Percentiles rank a stretch among this genome's conserved stretches.
phyloP scores from a whole-genome alignment of 2,888 invertebrate genomes.

The Pheosia gnoma region DNA sequence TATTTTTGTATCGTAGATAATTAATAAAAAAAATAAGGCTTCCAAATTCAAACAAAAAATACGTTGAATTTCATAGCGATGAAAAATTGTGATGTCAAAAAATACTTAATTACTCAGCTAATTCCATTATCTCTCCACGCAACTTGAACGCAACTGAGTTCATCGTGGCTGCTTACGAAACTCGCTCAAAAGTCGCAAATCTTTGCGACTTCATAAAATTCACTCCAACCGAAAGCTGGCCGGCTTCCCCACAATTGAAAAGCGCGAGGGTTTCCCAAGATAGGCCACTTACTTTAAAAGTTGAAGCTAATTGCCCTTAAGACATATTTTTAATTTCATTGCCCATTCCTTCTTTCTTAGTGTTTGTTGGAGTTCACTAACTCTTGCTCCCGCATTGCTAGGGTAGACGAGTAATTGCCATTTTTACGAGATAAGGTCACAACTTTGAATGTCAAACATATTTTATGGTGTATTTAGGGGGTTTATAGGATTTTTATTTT shows the following conservation, averaged over 20 bases:
- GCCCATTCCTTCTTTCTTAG: conserved; percentile 80
- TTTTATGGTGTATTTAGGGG: conserved; percentile 64
- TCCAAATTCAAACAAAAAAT: not conserved
- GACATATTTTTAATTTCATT: conserved; percentile 86
- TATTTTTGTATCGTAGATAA: too few species aligned
- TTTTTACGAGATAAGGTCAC: conserved; percentile 82
- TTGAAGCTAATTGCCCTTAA: conserved; percentile 85
- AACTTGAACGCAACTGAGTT: conserved; percentile 24
- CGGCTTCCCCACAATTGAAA: conserved; percentile 81
- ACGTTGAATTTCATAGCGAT: not conserved
- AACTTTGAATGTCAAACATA: conserved; percentile 79
- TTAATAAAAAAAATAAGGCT: too few species aligned
- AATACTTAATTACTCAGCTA: conserved; percentile 5
- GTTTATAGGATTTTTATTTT: conserved; percentile 14
- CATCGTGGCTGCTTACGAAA: conserved; percentile 47
- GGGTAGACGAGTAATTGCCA: conserved; percentile 78
- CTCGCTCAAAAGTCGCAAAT: conserved; percentile 70
- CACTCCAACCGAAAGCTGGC: conserved; percentile 71
- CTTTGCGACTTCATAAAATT: conserved; percentile 80
- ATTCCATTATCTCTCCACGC: conserved; percentile 21
- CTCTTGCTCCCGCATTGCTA: conserved; percentile 63
- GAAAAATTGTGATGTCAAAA: conserved; percentile 2
- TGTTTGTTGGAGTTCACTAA: conserved; percentile 76
- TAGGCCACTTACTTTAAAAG: conserved; percentile 84
- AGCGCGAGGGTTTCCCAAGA: conserved; percentile 72